These are phyloP conservation scores for Bubo blakistoni DNA, from an alignment of 2,113 vertebrate genomes.

Conservation along the genomic window DNA sequence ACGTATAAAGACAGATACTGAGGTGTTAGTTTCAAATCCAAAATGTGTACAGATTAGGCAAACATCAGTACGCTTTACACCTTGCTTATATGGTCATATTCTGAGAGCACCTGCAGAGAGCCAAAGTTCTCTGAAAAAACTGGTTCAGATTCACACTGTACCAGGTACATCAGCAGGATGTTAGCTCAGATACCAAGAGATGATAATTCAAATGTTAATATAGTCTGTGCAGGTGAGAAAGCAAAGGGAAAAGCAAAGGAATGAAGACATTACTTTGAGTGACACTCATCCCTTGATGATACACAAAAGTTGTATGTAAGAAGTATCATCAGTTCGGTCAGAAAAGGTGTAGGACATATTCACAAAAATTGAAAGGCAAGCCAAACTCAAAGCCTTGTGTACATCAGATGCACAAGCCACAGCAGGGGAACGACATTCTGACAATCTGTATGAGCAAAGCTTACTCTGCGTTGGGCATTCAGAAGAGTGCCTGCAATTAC, in stretches of 20 bases:
- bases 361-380: neutral
- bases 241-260: neutral
- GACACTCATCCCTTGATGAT: neutral
- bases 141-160: neutral
- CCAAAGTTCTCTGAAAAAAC: neutral
- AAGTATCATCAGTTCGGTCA: neutral
- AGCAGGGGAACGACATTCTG: neutral
- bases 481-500: neutral
- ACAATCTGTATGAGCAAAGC: neutral
- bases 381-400: neutral
- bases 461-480: neutral
- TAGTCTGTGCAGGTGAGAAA: neutral
- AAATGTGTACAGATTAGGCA: neutral
- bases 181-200: neutral
- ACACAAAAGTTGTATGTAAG: accelerated
- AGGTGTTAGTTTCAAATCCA: neutral
- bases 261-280: neutral
- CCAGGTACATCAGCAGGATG: neutral
- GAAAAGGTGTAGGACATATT: neutral
- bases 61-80: neutral
- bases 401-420: neutral
- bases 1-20: neutral
- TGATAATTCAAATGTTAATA: neutral
- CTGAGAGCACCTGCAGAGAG: neutral
- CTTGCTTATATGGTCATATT: neutral